Conservation (phyloP, 2,113 vertebrate genomes). For the Calypte anna region DNA sequence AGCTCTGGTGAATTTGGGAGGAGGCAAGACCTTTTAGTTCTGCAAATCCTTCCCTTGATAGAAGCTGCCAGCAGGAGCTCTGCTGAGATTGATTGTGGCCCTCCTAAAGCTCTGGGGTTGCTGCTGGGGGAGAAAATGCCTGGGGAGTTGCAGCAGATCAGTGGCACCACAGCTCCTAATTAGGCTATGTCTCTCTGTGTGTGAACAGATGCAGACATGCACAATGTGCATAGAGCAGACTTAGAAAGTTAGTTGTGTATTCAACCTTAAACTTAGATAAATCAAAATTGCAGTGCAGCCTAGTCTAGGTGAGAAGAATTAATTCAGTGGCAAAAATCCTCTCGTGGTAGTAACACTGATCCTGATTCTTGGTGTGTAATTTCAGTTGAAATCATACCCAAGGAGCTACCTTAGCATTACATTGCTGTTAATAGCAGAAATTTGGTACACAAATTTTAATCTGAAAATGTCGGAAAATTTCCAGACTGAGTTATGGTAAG, state of each 20-base stretch:
- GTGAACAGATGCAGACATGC: rapidly evolving
- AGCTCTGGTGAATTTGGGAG: neutral
- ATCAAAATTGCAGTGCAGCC: neutral
- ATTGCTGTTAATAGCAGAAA: neutral
- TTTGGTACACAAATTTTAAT: neutral
- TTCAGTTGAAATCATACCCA: neutral
- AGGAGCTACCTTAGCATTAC: neutral
- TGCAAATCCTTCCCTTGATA: neutral
- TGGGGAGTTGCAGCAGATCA: neutral
- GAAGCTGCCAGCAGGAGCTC: neutral
- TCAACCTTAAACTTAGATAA: neutral
- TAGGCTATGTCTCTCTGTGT: neutral
- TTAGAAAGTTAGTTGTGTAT: neutral
- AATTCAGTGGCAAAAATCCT: neutral
- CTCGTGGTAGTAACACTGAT: neutral
- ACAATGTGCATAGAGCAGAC: neutral
- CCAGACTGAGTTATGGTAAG: neutral
- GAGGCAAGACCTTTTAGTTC: constrained; percentile 9
- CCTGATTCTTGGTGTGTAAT: neutral
- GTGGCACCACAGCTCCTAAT: neutral
- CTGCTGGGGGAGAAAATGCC: neutral
- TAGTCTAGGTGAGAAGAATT: neutral
- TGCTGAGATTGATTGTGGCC: neutral
- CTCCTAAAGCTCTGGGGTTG: neutral
- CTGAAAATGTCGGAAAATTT: neutral